These are phyloP conservation scores for Eupleurogrammus muticus DNA, from an alignment of 2,797 vertebrate genomes.

Conservation along the genomic window DNA sequence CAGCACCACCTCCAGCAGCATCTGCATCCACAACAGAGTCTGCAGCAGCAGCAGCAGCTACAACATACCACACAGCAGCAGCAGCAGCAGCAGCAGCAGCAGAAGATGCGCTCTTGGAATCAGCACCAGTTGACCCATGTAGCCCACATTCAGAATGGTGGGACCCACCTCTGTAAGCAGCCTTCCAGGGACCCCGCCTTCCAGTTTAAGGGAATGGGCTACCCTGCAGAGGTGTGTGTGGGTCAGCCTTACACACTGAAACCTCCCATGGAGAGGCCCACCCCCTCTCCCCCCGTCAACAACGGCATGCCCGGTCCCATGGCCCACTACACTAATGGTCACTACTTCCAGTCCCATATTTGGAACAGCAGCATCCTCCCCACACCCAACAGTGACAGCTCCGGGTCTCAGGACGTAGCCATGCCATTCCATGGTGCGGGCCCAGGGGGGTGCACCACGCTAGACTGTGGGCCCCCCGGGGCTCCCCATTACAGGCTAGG, in stretches of 20 bases:
- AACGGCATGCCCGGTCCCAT: slow-evolving; percentile 90
- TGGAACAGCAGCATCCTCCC: slow-evolving; percentile 99
- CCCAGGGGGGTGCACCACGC: slow-evolving; percentile 81
- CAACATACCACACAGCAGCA: slow-evolving; percentile 84
- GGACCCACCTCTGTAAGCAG: slow-evolving; percentile 88
- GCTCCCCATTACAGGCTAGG: slow-evolving; percentile 93
- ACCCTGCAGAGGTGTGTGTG: slow-evolving; percentile 94
- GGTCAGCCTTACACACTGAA: slow-evolving; percentile 95
- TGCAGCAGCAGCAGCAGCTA: slow-evolving; percentile 74
- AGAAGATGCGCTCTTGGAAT: slow-evolving; percentile 94
- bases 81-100: slow-evolving; percentile 80
- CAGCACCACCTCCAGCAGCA: slow-evolving; percentile 80
- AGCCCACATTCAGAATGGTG: slow-evolving; percentile 91
- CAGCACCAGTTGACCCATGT: slow-evolving; percentile 95
- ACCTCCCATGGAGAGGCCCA: slow-evolving; percentile 93
- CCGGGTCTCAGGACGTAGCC: slow-evolving; percentile 96
- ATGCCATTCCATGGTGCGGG: slow-evolving; percentile 92
- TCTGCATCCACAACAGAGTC: slow-evolving; percentile 70
- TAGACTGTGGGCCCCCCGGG: slow-evolving; percentile 90
- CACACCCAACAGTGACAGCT: slow-evolving; percentile 99
- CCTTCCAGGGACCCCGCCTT: slow-evolving; percentile 89
- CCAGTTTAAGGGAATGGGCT: slow-evolving; percentile 90
- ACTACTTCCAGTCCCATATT: slow-evolving; percentile 93
- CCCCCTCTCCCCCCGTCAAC: slow-evolving; percentile 93
- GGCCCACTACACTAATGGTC: slow-evolving; percentile 92